Base-by-base conservation (phyloP, 2,113 vertebrate genomes). In the Cyprinodon brontotheroides region DNA sequence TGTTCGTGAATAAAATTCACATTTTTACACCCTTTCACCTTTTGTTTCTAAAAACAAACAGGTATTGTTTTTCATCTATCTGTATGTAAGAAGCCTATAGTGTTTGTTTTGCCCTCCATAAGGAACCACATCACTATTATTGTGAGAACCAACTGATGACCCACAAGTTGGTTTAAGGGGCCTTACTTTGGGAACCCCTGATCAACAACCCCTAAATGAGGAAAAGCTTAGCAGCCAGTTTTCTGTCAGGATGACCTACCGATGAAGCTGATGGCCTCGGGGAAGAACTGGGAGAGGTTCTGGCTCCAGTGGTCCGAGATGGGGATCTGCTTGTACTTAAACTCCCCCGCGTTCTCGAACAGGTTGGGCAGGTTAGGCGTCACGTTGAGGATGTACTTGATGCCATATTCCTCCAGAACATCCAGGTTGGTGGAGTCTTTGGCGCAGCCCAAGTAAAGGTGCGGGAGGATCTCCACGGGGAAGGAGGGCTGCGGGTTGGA, bases 291-390 rank as follows among this genome's bases (percentile, higher is more conserved):
- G 2, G 98, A 98, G 53, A 99, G 93, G 72, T 99, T 99, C 91
- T 99, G 98, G 94, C 98, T 99, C 98, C 98, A 99, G 93, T 99
- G 98, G 81, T 99, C 98, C 20, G 98, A 99, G 91, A 99, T 99
- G 5, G 98, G 98, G 86, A 99, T 99, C 93, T 99, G 98, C 88
- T 99, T 99, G 95, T 99, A 99, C 87, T 98, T 98, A 77, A 99
- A 99, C 89, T 98, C 96, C 1, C 98, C 97, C 0, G 97, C 97
- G 22, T 98, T 98, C 93, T 99, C 98, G 61, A 99, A 99, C 68
- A 98, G 96, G 90, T 99, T 99, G 76, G 98, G 98, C 86, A 99
- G 93, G 85, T 99, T 99, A 37, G 98, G 98, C 11, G 98, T 99
- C 75, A 99, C 98, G 87, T 99, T 99, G 90, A 99, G 93, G 91